phyloP scores from a whole-genome alignment of 2,113 vertebrate species.

The Anser cygnoides region DNA sequence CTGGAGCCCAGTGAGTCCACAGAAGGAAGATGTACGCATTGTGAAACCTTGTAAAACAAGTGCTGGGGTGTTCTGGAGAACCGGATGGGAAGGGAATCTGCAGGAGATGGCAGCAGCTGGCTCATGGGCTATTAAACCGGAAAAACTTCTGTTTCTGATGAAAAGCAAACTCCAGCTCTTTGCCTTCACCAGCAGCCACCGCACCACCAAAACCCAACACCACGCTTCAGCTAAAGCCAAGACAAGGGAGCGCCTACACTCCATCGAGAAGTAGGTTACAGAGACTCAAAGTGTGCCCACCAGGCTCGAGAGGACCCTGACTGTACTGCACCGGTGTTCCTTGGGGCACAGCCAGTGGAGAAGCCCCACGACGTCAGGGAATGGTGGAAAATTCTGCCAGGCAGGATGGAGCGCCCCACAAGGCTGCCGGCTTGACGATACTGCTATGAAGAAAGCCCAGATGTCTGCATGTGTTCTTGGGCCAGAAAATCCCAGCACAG shows the following conservation, averaged over 20 bases:
- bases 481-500: neutral
- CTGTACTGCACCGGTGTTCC: neutral
- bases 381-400: neutral
- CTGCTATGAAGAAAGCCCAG: neutral
- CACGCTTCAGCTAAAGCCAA: neutral
- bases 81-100: neutral
- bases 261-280: neutral
- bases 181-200: neutral
- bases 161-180: neutral
- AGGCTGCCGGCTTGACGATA: neutral
- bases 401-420: neutral
- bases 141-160: neutral
- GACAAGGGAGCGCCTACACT: accelerated
- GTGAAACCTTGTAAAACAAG: neutral
- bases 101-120: neutral
- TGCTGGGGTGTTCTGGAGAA: neutral
- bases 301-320: neutral
- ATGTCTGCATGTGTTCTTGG: neutral
- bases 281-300: neutral
- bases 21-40: neutral
- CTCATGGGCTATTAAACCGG: neutral
- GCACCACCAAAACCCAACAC: neutral
- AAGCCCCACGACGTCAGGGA: neutral
- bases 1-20: neutral
- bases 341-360: neutral